A percentile compares a stretch with the other conserved stretches of the same genome.
Evolutionary conservation across 1,140 invertebrate genomes (phyloP).

Genomic region (Diorhabda sublineata): DNA sequence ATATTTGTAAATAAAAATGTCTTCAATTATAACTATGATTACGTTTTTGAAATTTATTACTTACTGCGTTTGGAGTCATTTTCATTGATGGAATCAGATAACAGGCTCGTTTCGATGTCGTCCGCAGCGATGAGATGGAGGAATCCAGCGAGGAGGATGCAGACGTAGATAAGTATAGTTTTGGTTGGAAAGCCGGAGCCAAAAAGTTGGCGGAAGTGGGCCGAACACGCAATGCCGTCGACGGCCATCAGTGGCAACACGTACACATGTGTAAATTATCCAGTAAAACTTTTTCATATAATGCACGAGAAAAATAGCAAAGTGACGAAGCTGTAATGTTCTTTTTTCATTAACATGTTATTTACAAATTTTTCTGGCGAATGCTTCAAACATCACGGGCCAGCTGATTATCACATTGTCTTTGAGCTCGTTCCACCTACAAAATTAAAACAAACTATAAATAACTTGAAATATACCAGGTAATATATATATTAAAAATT

Average conservation of each 20-base stretch:
- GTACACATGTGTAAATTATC: neutral
- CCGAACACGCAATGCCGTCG: neutral
- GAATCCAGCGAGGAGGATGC: neutral
- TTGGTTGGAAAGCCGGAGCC: neutral
- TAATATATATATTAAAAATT: too few relatives aligned
- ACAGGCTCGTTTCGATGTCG: neutral
- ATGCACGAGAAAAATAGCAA: neutral
- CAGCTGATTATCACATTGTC: conserved; percentile 1
- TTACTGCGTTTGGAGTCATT: neutral
- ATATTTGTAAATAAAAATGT: too few relatives aligned
- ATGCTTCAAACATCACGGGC: neutral
- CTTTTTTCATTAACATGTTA: neutral
- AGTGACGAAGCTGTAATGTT: neutral
- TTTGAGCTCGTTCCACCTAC: neutral
- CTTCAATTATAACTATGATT: too few relatives aligned
- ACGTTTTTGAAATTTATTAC: neutral
- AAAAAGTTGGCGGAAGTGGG: neutral
- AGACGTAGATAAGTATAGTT: neutral
- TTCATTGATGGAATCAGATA: neutral
- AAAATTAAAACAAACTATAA: conserved; percentile 1
- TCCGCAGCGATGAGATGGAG: neutral
- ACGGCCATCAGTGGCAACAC: neutral
- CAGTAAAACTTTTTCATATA: neutral
- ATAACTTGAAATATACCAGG: neutral
- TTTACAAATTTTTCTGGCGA: neutral